phyloP scores from a whole-genome alignment of 2,797 vertebrate species.

The Otolemur crassicaudatus region DNA sequence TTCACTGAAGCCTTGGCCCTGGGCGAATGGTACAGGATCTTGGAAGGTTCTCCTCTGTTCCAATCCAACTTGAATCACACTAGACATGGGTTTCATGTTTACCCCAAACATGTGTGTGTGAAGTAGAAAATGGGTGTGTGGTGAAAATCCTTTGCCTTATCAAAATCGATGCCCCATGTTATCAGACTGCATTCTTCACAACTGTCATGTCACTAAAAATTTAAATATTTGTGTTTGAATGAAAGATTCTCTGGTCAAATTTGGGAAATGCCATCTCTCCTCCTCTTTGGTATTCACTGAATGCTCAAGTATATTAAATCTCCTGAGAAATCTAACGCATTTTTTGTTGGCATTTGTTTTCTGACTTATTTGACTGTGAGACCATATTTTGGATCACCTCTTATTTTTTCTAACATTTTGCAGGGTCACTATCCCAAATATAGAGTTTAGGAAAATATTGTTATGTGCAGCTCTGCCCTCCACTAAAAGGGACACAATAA shows the following conservation, averaged over 20 bases:
- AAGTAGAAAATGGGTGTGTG: background rate
- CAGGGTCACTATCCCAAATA: background rate
- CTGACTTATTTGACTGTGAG: background rate
- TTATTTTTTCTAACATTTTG: background rate
- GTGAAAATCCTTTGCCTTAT: background rate
- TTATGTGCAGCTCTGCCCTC: background rate
- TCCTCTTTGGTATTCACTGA: conserved; percentile 13
- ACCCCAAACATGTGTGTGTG: background rate
- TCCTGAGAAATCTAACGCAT: background rate
- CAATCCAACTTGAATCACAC: background rate
- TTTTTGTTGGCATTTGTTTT: background rate
- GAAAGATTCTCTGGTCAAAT: background rate
- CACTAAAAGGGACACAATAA: background rate
- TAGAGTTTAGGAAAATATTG: background rate
- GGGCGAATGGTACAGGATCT: background rate
- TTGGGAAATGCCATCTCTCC: background rate
- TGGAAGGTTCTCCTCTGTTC: background rate
- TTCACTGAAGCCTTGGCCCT: background rate
- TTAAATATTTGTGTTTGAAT: background rate
- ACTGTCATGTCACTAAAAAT: background rate
- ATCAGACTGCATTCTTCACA: background rate
- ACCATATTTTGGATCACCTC: background rate
- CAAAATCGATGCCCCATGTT: background rate
- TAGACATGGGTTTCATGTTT: background rate
- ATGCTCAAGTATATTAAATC: background rate